Evolutionary conservation across 2,888 invertebrate genomes (phyloP).

Genomic region (Pachycephus smyrnensis): DNA sequence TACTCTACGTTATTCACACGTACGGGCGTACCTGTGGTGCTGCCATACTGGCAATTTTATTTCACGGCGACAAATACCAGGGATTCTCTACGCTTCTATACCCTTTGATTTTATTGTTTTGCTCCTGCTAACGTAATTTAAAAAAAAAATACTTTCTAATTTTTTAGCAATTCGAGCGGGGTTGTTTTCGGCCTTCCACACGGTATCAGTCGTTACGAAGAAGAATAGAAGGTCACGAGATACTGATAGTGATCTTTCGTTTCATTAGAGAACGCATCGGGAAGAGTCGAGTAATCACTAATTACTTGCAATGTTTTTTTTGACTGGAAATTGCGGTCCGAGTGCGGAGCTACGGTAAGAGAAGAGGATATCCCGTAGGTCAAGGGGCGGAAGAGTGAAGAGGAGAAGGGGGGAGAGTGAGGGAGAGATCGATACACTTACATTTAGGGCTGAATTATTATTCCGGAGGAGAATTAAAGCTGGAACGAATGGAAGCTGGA

Average conservation of each 20-base stretch:
- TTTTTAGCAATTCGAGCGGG: not conserved
- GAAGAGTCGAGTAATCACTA: conserved; percentile 25
- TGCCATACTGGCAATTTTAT: not conserved
- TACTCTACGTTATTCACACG: not conserved
- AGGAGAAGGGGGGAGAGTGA: not conserved
- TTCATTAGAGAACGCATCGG: conserved; percentile 13
- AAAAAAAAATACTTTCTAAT: not conserved
- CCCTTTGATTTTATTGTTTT: not conserved
- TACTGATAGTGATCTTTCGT: conserved; percentile 13
- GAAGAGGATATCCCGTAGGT: not conserved
- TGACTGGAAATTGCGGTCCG: conserved; percentile 23
- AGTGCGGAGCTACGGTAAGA: not conserved
- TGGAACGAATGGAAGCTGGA: conserved; percentile 38
- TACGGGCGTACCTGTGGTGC: not conserved
- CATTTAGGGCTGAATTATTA: conserved; percentile 37
- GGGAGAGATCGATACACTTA: conserved; percentile 25
- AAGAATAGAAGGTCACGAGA: not conserved
- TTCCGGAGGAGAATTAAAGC: conserved; percentile 33
- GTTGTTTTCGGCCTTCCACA: not conserved
- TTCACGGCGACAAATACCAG: not conserved
- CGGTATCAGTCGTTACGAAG: not conserved
- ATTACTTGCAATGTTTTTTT: conserved; percentile 30
- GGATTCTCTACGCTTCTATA: too few relatives aligned
- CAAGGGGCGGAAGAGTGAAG: not conserved
- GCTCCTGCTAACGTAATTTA: not conserved